Base-by-base conservation (phyloP, 1,140 invertebrate genomes). In the Sinonovacula constricta region DNA sequence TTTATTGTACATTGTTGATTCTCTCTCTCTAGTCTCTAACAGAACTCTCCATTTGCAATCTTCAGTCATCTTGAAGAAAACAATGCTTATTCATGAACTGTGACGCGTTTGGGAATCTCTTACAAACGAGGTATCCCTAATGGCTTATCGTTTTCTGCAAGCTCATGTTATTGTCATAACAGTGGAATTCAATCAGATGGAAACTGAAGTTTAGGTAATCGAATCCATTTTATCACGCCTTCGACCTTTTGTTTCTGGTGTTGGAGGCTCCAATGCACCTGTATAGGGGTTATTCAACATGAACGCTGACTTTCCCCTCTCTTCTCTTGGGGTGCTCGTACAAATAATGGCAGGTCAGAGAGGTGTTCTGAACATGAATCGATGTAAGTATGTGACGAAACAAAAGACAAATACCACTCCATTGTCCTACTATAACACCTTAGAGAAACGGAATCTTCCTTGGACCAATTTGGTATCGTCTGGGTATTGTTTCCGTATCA, bases 331-430 rank as follows among this genome's bases (percentile, higher is more conserved):
- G 15, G 30, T 34, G 66, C 59, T 22, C 31, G 15, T 53, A 76
- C 67, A 76, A 45, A 76, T 76, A 76, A 66, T 24, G 56, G 54
- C 39, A 60, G 75, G 75, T 78, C 67, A 54, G 34, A 63, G 53
- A 57, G 60, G 18, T 51, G 75, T 28, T 62, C n/a, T 65, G 67
- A 70, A 69, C 59, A 63, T 78, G 75, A 78, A 78, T 77, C 24
- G 74, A 77, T 78, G 75, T 78, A 78, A 66, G 75, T 78, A 78
- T 78, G 69, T 69, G 67, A 10, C 28, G n/a, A 78, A 69, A 78
- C 75, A 78, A 78, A 69, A 31, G 66, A 30, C 24, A 49, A 78
- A 69, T 68, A 24, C 22, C 31, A 24, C 49, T 69, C 63, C 51
- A 24, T 78, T 76, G 72, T 76, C 36, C 39, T 36, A 53, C 34